Percentiles rank a stretch among this genome's conserved stretches.
Conservation (phyloP, 2,113 vertebrate genomes). For the Solea senegalensis region DNA sequence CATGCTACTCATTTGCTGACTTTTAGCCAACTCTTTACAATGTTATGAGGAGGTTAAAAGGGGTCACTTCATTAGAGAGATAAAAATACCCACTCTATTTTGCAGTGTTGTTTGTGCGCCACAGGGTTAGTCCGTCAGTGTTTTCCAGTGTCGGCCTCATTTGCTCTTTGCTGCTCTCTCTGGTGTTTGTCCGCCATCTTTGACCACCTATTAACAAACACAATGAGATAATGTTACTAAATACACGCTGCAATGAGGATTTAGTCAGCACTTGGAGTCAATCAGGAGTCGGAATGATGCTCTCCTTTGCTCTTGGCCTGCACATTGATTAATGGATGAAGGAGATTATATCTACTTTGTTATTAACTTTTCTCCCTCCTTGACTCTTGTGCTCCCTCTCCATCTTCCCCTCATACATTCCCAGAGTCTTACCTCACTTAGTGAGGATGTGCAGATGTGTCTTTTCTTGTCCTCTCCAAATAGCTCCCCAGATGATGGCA, state of each 20-base stretch:
- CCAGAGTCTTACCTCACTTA: constrained; percentile 55
- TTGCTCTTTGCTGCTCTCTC: constrained; percentile 60
- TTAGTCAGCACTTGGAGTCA: constrained; percentile 37
- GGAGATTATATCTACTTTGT: constrained; percentile 62
- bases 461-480: constrained; percentile 43
- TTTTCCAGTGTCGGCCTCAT: constrained; percentile 29
- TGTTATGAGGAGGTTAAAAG: constrained; percentile 54
- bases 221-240: constrained; percentile 60
- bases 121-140: constrained; percentile 52
- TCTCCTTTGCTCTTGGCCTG: constrained; percentile 41
- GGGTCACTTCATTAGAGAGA: constrained; percentile 60
- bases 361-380: constrained; percentile 58
- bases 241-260: constrained; percentile 47
- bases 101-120: constrained; percentile 55
- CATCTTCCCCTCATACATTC: constrained; percentile 50
- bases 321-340: constrained; percentile 55
- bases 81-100: constrained; percentile 43
- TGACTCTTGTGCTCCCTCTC: constrained; percentile 53
- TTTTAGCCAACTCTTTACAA: constrained; percentile 39
- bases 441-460: constrained; percentile 52
- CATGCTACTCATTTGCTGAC: constrained; percentile 31
- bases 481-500: constrained; percentile 32
- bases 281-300: constrained; percentile 46
- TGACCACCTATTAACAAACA: constrained; percentile 67
- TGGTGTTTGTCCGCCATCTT: constrained; percentile 43